Base-by-base conservation (phyloP, 2,888 invertebrate species). In the Xestia rhomboidea region DNA sequence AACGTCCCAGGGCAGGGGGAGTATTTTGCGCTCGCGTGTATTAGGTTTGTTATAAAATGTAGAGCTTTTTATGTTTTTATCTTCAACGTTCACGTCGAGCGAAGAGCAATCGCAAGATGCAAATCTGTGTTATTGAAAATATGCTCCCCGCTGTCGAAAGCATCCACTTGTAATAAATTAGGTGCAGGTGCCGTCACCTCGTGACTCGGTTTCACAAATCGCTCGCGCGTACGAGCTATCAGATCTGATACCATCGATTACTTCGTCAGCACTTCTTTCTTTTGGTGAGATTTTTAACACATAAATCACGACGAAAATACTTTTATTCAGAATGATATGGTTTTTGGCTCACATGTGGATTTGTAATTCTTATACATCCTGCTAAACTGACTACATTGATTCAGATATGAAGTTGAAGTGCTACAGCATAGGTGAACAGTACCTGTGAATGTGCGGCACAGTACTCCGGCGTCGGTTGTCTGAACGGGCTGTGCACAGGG, bases 401-500 rank as follows among this genome's bases (percentile, higher is more conserved):
- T 51, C 0, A 27, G 10, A 46, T n/a, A 41, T 46, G 1, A 6
- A 41, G 10, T 24, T n/a, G 24, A 7, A 57, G 5, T 57, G 38
- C 34, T 73, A 79, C 44, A 41, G 6, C 63, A 73, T 54, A 27
- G 68, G 15, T 54, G 21, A 49, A 60, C 27, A 38, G 34, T 89
- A 96, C 96, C 96, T 96, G 96, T 86, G 96, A 94, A 90, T 96
- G 96, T 63, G 96, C 96, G 27, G 96, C 96, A 90, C 96, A 96
- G 87, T 95, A 96, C 82, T 96, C 96, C 63, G 96, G 96, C 89
- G 96, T 95, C 41, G 96, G 96, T 89, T 97, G 98, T 85, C 98
- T 96, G 93, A 98, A 98, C 44, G 98, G 98, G 91, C 98, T 98
- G 95, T 98, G 98, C 91, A 98, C 98, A 68, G 98, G 98, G 91